Conservation (phyloP, 2,113 vertebrate genomes). For the Bothrops jararaca region DNA sequence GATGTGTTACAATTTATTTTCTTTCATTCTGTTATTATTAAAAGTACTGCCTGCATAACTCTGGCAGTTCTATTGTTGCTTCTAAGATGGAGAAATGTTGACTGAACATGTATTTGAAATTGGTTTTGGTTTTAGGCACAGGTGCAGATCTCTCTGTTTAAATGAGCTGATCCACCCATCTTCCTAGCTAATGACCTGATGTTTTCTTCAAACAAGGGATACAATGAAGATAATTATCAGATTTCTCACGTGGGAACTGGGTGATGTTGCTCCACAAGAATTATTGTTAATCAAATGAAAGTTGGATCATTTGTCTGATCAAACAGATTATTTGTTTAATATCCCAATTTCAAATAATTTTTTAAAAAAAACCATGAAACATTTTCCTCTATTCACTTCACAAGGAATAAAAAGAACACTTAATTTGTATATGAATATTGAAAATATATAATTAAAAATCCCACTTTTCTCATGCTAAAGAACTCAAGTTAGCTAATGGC, state of each 20-base stretch:
- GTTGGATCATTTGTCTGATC: conserved; percentile 43
- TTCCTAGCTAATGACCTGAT: conserved; percentile 35
- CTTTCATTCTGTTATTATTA: background rate
- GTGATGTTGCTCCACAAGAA: conserved; percentile 50
- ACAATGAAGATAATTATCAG: conserved; percentile 43
- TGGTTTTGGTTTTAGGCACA: conserved; percentile 52
- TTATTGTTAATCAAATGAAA: conserved; percentile 43
- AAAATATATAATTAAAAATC: background rate
- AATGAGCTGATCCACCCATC: conserved; percentile 39
- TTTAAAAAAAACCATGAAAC: conserved; percentile 14
- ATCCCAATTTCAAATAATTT: conserved; percentile 44
- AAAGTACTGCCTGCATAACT: background rate
- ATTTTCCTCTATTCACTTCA: background rate
- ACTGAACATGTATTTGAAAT: conserved; percentile 6
- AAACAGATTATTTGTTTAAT: conserved; percentile 52
- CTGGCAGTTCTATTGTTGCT: conserved; percentile 24
- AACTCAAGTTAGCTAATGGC: background rate
- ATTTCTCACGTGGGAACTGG: conserved; percentile 64
- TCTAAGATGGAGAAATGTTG: conserved; percentile 13
- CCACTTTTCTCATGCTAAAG: background rate
- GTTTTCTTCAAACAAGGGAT: conserved; percentile 56
- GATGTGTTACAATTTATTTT: background rate
- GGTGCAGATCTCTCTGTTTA: conserved; percentile 29
- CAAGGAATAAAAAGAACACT: background rate
- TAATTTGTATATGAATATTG: background rate